Base-by-base conservation (phyloP, 2,888 invertebrate genomes). In the Fragum sueziense region DNA sequence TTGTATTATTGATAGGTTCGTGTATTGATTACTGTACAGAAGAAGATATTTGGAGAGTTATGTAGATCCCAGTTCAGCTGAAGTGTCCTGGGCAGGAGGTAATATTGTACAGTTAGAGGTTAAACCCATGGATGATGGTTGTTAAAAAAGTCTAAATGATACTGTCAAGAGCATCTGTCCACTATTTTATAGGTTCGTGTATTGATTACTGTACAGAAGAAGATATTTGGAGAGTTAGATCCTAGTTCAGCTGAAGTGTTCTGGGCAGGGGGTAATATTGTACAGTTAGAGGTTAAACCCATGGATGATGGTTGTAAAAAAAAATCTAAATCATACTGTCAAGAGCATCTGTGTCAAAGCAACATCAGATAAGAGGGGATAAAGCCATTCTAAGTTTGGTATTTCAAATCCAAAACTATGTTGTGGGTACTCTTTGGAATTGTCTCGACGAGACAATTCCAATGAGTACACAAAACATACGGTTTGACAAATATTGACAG, bases 211-310 rank as follows among this genome's bases (percentile, higher is more conserved):
- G 68, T 68, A 1, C 41, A 54, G 9, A 68, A n/a, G 20, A 72
- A 69, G 27, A 17, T 31, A 22, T 6, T 37, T 69, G 29, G 37
- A 52, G 25, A 68, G 52, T 14, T 61, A 47, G 41, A 54, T 25
- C 29, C 6, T 34, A n/a, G 17, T 14, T n/a, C 14, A n/a, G 47
- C 14, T 47, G 47, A 47, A 47, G 14, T 4, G 3, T 20, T 2
- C 3, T 51, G 70, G 17, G 51, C 52, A 11, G 22, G 37, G n/a
- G 52, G 52, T 31, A 33, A 34, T 17, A 54, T 76, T 61, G n/a
- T 76, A 17, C 70, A 76, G 57, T 11, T 34, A 31, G 70, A 76
- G 34, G 52, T 76, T 33, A 52, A 76, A 70, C 70, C 65, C 20
- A 22, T 76, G n/a, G 47, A 34, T 22, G 41, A 51, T n/a, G 37